Evolutionary conservation across 2,113 vertebrate genomes (phyloP), one percentile per base, ranked within the genome.

Genomic region (Semicossyphus pulcher): DNA sequence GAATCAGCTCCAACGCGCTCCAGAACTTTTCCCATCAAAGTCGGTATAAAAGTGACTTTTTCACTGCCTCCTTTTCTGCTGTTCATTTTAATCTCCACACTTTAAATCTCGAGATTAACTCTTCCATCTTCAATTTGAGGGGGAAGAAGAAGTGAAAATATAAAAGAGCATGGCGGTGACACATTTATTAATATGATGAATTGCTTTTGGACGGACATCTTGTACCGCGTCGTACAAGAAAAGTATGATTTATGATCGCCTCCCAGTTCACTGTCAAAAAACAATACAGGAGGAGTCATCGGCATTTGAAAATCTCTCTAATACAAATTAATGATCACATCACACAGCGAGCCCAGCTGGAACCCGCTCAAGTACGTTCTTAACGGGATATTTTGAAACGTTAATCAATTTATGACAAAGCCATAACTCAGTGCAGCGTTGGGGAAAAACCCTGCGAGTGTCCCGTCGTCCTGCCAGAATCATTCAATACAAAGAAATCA

Each of bases 311-410:
- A 72, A 85, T 68, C 78, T 79, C 74, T 76, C 75, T 65, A 60
- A 88, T 74, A 69, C 80, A 80, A 87, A 89, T 87, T 80, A 85
- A 90, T 80, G 80, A 89, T 83, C 80, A 76, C 67, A 77, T 82
- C 74, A 64, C 39, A 36, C 78, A 5, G 68, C 31, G 32, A 45
- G 74, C 31, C 49, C 41, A 37, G 75, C 49, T 32, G 31, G 70
- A 81, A 53, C 39, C 5, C 20, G 36, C 60, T 39, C 77, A 71
- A 81, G 83, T 77, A 61, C 61, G 23, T 34, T 84, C 60, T 63
- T 70, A 73, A 84, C 37, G 12, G 60, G 21, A 67, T 44, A 39
- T 78, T 89, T 78, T 52, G 21, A 79, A 69, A 79, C 68, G 36
- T 70, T 83, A 83, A 82, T 91, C 81, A 81, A 76, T 86, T 71